Conservation (phyloP, 2,797 vertebrate species). For the Acestrorhynchus altus region DNA sequence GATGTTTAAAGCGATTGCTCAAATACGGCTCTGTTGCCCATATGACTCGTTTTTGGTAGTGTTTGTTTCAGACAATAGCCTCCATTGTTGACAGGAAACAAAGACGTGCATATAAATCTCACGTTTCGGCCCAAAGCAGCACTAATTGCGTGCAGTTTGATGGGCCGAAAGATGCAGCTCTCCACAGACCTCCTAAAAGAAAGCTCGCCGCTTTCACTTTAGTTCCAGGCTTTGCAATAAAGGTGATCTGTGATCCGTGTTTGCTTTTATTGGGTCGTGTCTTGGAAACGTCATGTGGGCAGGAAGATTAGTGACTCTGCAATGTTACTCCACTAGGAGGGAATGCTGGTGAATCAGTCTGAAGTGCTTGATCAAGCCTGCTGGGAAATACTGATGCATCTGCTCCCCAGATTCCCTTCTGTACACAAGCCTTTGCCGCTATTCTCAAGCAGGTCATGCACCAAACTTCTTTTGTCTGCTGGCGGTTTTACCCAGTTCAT, state of each 20-base stretch:
- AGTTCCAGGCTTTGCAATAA: constrained; percentile 37
- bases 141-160: constrained; percentile 45
- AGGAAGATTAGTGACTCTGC: constrained; percentile 46
- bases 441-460: constrained; percentile 47
- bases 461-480: constrained; percentile 36
- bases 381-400: constrained; percentile 51
- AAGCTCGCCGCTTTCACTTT: constrained; percentile 23
- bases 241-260: constrained; percentile 45
- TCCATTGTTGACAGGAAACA: constrained; percentile 19
- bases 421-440: constrained; percentile 22
- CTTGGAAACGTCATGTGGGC: constrained; percentile 42
- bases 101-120: constrained; percentile 13
- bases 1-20: constrained; percentile 15
- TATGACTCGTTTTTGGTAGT: constrained; percentile 35
- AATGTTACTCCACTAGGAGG: constrained; percentile 28
- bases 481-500: constrained; percentile 40
- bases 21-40: constrained; percentile 9
- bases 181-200: constrained; percentile 26
- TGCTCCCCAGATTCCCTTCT: constrained; percentile 52
- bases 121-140: constrained; percentile 39
- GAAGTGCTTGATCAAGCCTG: constrained; percentile 39
- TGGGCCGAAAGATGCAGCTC: constrained; percentile 39
- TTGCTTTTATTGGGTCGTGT: constrained; percentile 57
- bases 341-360: constrained; percentile 20
- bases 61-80: constrained; percentile 43